Evolutionary conservation across 2,113 vertebrate species (phyloP).

Genomic region (Phalacrocorax brasilianus): DNA sequence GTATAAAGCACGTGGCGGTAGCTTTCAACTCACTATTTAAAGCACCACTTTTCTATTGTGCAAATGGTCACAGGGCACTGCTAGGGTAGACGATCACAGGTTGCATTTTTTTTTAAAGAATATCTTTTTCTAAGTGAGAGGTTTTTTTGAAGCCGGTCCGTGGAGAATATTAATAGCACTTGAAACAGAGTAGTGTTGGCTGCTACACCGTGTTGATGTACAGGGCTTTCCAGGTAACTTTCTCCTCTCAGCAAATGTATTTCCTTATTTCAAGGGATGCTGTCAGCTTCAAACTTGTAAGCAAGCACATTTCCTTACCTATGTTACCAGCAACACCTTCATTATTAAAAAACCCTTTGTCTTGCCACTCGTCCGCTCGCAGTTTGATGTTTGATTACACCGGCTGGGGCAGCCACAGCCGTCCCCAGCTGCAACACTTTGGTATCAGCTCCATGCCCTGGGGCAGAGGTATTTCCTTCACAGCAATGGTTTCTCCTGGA

Average conservation of each 20-base stretch:
- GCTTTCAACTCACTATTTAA: slow-evolving; percentile 66
- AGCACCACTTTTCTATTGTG: slow-evolving; percentile 75
- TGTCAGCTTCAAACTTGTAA: slow-evolving; percentile 60
- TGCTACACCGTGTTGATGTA: slow-evolving; percentile 1
- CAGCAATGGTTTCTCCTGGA: background rate
- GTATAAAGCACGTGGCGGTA: slow-evolving; percentile 57
- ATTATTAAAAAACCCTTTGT: slow-evolving; percentile 65
- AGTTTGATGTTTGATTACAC: background rate
- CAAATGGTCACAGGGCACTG: slow-evolving; percentile 80
- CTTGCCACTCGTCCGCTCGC: background rate
- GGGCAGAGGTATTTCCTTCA: background rate
- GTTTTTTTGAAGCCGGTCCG: slow-evolving; percentile 63
- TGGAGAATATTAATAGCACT: slow-evolving; percentile 64
- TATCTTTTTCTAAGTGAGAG: slow-evolving; percentile 67
- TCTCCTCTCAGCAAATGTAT: slow-evolving; percentile 44
- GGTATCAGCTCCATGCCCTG: background rate
- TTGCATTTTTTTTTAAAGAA: slow-evolving; percentile 58
- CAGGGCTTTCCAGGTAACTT: slow-evolving; percentile 34
- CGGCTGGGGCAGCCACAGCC: background rate
- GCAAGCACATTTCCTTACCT: slow-evolving; percentile 64
- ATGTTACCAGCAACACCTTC: slow-evolving; percentile 65
- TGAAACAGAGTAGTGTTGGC: slow-evolving; percentile 59
- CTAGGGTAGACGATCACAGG: slow-evolving; percentile 77
- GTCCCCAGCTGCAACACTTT: background rate
- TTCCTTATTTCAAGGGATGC: slow-evolving; percentile 63